phyloP scores from a whole-genome alignment of 2,888 invertebrate species.

The Hylaea fasciaria region DNA sequence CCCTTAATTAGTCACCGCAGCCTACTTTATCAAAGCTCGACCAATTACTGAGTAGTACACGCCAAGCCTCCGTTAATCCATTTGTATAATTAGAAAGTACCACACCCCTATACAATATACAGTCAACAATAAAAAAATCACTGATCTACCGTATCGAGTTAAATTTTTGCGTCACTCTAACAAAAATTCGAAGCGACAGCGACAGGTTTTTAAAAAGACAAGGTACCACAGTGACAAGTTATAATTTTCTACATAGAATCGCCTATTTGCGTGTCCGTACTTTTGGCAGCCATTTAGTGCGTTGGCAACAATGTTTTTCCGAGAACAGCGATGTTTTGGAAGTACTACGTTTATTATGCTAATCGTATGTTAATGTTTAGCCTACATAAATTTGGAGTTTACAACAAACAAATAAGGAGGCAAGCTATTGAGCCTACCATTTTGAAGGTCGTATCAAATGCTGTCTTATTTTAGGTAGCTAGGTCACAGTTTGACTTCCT shows the following conservation, averaged over 20 bases:
- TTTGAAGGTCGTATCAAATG: background rate
- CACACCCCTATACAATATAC: constrained; percentile 36
- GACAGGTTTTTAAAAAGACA: constrained; percentile 5
- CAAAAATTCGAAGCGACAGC: background rate
- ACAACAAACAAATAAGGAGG: constrained; percentile 5
- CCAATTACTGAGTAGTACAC: constrained; percentile 48
- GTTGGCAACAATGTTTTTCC: constrained; percentile 22
- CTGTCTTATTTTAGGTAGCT: too few species aligned
- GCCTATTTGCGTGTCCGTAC: constrained; percentile 19
- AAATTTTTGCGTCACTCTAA: background rate
- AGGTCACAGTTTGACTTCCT: too few species aligned
- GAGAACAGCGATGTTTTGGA: constrained; percentile 13
- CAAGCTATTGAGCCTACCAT: background rate
- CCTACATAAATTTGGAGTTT: constrained; percentile 4
- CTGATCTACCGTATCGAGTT: background rate
- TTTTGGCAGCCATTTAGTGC: constrained; percentile 21
- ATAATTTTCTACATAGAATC: constrained; percentile 2
- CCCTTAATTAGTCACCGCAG: constrained; percentile 16
- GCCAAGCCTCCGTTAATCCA: constrained; percentile 59
- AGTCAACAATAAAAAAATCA: background rate
- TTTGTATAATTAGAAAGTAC: constrained; percentile 62
- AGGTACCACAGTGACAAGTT: background rate
- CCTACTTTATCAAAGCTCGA: constrained; percentile 25
- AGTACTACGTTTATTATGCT: background rate
- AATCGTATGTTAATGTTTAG: constrained; percentile 20